These are phyloP conservation scores for Istiophorus platypterus DNA, from an alignment of 2,113 vertebrate species.

Conservation along the genomic window DNA sequence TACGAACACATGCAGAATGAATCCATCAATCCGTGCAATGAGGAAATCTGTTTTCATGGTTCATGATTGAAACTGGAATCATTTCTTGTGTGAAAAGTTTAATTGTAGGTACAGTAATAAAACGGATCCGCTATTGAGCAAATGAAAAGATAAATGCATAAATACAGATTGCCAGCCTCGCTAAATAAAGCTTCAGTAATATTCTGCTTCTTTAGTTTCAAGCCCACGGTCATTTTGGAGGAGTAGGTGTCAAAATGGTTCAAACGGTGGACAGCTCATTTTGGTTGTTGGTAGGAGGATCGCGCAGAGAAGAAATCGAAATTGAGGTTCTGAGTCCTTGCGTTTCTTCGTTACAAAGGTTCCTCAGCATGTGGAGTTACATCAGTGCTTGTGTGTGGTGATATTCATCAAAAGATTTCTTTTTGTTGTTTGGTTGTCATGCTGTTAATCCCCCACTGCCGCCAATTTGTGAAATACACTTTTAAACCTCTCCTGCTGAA, in stretches of 20 bases:
- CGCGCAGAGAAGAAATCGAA: slow-evolving; percentile 61
- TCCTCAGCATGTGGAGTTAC: slow-evolving; percentile 41
- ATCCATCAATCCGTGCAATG: slow-evolving; percentile 51
- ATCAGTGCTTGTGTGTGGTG: slow-evolving; percentile 55
- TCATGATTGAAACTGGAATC: slow-evolving; percentile 35
- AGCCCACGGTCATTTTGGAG: slow-evolving; percentile 66
- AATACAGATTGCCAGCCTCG: slow-evolving; percentile 8
- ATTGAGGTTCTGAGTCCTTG: slow-evolving; percentile 50
- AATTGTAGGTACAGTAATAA: slow-evolving; percentile 10
- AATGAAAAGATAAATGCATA: slow-evolving; percentile 10
- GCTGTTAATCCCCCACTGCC: slow-evolving; percentile 23
- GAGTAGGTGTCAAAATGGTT: slow-evolving; percentile 71
- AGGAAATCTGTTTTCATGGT: slow-evolving; percentile 39
- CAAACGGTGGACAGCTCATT: slow-evolving; percentile 61
- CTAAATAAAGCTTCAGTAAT: slow-evolving; percentile 23
- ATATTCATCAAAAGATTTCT: slow-evolving; percentile 39
- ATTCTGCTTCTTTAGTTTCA: slow-evolving; percentile 54
- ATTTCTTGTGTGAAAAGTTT: slow-evolving; percentile 10
- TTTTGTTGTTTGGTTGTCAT: slow-evolving; percentile 23
- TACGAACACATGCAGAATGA: slow-evolving; percentile 55
- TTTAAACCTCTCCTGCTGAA: slow-evolving; percentile 12
- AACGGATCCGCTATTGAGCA: slow-evolving; percentile 17
- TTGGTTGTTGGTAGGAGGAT: slow-evolving; percentile 67
- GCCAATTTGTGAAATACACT: slow-evolving; percentile 8
- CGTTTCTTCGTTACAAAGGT: slow-evolving; percentile 67